These are phyloP conservation scores for Aegypius monachus DNA, from an alignment of 2,113 vertebrate genomes.

Conservation along the genomic window DNA sequence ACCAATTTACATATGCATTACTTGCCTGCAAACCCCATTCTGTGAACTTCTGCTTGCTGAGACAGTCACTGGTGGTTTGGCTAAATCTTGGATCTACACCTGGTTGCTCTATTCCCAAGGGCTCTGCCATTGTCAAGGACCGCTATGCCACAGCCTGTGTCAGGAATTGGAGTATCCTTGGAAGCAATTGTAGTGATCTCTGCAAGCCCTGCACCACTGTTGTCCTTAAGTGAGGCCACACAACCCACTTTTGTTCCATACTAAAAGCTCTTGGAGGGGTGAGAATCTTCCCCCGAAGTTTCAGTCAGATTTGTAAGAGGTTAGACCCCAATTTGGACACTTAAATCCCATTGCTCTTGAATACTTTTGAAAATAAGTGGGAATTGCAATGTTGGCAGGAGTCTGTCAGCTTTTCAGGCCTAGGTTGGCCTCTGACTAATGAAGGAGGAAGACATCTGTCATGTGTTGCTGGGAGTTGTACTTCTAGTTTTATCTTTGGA, in stretches of 20 bases:
- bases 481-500: neutral
- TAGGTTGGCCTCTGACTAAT: rapidly evolving
- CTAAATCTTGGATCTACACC: neutral
- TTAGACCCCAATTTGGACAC: neutral
- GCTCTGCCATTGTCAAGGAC: neutral
- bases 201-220: neutral
- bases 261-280: neutral
- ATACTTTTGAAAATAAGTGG: neutral
- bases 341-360: neutral
- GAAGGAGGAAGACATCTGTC: neutral
- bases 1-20: neutral
- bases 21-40: neutral
- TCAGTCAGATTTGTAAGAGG: neutral
- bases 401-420: neutral
- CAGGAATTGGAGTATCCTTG: neutral
- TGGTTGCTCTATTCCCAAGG: neutral
- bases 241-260: neutral
- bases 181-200: neutral
- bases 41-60: neutral
- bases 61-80: neutral
- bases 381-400: neutral
- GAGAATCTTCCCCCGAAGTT: neutral
- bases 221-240: neutral
- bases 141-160: neutral
- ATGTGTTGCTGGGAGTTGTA: neutral